Evolutionary conservation across 2,113 vertebrate species (phyloP), one percentile per base, ranked within the genome.

Genomic region (Castor canadensis): DNA sequence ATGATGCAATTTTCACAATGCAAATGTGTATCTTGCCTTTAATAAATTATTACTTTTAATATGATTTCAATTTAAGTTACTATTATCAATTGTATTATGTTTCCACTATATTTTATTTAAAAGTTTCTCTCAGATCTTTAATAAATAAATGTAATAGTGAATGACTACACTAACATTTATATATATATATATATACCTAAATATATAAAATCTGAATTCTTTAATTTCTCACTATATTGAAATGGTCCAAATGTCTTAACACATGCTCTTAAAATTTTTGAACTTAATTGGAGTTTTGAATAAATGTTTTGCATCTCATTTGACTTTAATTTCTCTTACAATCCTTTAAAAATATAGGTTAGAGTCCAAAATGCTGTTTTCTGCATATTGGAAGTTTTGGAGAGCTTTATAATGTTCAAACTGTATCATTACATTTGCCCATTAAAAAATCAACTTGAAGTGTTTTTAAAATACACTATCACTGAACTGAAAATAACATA

Each of bases 381-480:
- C 90, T 94, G 56, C 47, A 91, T 95, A 95, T 47, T 75, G 38
- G 79, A 90, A 94, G 40, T 62, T 91, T 94, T 96, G 58, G 60
- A 95, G 91, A 93, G 87, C 54, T 94, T 96, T 81, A 73, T 80
- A 96, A 96, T 69, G 60, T 95, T 56, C 73, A 93, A 95, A 84
- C 76, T 91, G 22, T 96, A 91, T 96, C 96, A 91, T 95, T 94
- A 97, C 56, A 94, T 89, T 94, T 96, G 93, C 83, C 49, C 82
- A 96, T 94, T 94, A 95, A 95, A 95, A 95, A 95, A 96, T 95
- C 86, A 96, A 77, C 93, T 96, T 94, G 80, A 95, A 96, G 82
- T 91, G 73, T 94, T 69, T 96, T 95, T 96, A 93, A 97, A 97
- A 96, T 95, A 91, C 52, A 89, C 35, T 35, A 77, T 90, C 93